Evolutionary conservation across 2,797 vertebrate species (phyloP), one percentile per base, ranked within the genome.

Genomic region (Enteromius paludinosus): DNA sequence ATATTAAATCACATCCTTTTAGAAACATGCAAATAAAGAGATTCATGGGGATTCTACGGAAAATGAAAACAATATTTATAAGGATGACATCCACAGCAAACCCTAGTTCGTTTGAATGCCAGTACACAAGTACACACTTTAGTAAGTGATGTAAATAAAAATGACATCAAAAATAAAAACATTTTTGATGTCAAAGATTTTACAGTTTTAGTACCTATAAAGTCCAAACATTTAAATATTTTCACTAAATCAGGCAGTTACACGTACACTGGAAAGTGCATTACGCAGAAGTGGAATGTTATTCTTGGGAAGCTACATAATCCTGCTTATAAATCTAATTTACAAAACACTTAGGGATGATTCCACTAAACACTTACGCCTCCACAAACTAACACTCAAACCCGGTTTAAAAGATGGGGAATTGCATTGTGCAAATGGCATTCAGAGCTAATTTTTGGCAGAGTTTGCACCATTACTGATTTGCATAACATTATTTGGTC

Each of bases 271-370:
- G 70, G 6, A 23, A 41, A 25, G 49, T 74, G 8, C 56, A 59
- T 74, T 56, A 74, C 20, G 41, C 33, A 35, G 18, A 54, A 23
- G 18, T 35, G 20, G 52, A 38, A 59, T 59, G 10, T 74, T 59
- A 59, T 59, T 56, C 33, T 74, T 41, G 52, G 8, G 33, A 52
- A 18, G 33, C 33, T 59, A 23, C 33, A 10, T 56, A 56, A 56
- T 38, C n/a, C 7, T 18, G 33, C 52, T 59, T 74, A 38, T 74
- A 74, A 74, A 74, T 74, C 72, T 41, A 17, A 74, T 59, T 18
- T 74, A 38, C 52, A 59, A 59, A 74, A 59, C 33, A 56, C 72
- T 6, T n/a, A 25, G 33, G n/a, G 33, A 41, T 4, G 14, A 56
- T 56, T 38, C 41, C 49, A 56, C 49, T 38, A 25, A 74, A 74